Evolutionary conservation across 2,888 invertebrate species (phyloP).

Genomic region (Ochropleura plecta): DNA sequence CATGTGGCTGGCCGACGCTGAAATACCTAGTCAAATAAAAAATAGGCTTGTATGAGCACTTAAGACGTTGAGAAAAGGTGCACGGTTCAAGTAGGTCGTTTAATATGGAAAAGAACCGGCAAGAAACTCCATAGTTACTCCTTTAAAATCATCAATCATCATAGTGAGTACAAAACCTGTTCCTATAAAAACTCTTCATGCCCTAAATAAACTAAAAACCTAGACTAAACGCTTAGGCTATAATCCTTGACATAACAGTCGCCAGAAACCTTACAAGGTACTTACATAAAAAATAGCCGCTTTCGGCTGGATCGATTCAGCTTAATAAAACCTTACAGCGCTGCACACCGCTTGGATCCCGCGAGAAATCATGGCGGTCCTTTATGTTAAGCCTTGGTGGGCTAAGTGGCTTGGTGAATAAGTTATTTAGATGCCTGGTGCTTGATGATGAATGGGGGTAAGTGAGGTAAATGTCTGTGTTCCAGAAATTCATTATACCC

Average conservation of each 20-base stretch:
- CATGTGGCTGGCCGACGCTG: neutral
- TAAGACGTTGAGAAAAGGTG: too few species aligned
- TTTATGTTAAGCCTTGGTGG: conserved; percentile 19
- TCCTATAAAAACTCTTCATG: neutral
- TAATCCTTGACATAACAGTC: conserved; percentile 32
- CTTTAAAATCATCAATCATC: too few species aligned
- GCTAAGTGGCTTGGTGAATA: conserved; percentile 4
- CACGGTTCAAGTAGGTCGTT: too few species aligned
- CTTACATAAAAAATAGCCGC: conserved; percentile 23
- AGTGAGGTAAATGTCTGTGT: neutral
- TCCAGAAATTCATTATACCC: neutral
- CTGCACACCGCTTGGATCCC: conserved; percentile 30
- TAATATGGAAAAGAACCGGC: too few species aligned
- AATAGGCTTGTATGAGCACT: too few species aligned
- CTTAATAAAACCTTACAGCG: conserved; percentile 40
- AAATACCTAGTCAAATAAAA: neutral
- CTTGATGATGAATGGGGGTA: neutral
- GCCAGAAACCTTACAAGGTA: conserved; percentile 25
- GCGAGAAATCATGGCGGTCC: conserved; percentile 29
- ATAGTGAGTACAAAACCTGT: neutral
- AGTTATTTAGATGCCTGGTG: neutral
- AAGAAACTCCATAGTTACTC: too few species aligned
- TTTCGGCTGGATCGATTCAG: conserved; percentile 46
- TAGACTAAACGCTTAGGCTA: conserved; percentile 45
- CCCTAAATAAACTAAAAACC: conserved; percentile 26